Percentiles rank a stretch among this genome's conserved stretches.
Evolutionary conservation across 2,797 vertebrate species (phyloP).

Genomic region (Danio aesculapii): DNA sequence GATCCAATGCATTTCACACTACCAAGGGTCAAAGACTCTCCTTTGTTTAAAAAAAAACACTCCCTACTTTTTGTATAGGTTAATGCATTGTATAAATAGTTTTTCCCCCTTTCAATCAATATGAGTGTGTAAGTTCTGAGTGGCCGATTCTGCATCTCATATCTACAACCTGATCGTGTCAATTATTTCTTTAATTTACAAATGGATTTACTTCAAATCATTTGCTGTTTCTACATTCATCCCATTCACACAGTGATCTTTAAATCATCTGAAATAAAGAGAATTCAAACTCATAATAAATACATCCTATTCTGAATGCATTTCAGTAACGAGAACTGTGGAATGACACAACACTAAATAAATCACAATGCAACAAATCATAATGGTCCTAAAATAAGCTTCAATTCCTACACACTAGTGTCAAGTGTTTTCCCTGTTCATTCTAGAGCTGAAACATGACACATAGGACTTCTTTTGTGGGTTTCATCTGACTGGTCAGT

Average conservation of each 20-base stretch:
- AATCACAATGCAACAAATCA: background rate
- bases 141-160: too few species aligned
- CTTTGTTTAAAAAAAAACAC: background rate
- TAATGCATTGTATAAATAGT: too few species aligned
- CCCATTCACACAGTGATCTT: background rate
- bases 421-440: background rate
- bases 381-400: background rate
- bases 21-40: background rate
- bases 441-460: background rate
- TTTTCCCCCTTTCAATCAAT: too few species aligned
- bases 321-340: background rate
- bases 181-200: too few species aligned
- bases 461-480: background rate
- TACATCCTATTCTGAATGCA: background rate
- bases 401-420: background rate
- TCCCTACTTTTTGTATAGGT: too few species aligned
- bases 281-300: background rate
- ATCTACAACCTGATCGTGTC: too few species aligned
- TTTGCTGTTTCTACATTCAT: too few species aligned
- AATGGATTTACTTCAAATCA: too few species aligned
- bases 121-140: too few species aligned
- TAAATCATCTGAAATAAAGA: background rate
- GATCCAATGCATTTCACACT: constrained; percentile 47
- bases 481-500: background rate
- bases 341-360: background rate